Evolutionary conservation across 2,888 invertebrate species (phyloP).

Genomic region (Ptilodon capucinus): DNA sequence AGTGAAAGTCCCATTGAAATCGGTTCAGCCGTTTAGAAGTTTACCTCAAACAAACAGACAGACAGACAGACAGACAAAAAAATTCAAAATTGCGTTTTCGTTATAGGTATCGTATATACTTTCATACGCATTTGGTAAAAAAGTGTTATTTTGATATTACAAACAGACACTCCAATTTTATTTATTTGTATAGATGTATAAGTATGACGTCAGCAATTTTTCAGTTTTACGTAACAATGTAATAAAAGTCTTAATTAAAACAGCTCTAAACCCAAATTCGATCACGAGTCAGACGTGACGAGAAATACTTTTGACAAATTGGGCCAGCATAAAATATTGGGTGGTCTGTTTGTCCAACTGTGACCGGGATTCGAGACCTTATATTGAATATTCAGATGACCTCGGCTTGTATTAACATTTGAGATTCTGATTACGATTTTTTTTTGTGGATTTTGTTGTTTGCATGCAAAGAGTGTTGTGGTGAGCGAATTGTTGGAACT

Average conservation of each 20-base stretch:
- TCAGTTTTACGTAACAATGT: too few relatives aligned
- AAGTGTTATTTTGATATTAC: too few relatives aligned
- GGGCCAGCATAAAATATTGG: conserved; percentile 10
- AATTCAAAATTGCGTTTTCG: too few relatives aligned
- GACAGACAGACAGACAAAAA: too few relatives aligned
- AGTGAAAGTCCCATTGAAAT: too few relatives aligned
- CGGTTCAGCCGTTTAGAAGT: too few relatives aligned
- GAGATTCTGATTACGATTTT: neutral
- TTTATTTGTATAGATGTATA: too few relatives aligned
- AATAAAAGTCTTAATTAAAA: neutral
- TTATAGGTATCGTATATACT: too few relatives aligned
- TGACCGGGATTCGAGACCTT: conserved; percentile 6
- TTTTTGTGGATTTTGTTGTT: neutral
- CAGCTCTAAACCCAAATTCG: neutral
- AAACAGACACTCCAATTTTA: too few relatives aligned
- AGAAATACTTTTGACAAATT: conserved; percentile 12
- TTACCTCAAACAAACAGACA: too few relatives aligned
- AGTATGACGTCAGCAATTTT: too few relatives aligned
- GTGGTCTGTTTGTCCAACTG: conserved; percentile 25
- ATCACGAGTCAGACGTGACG: conserved; percentile 7
- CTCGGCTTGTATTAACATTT: conserved; percentile 12
- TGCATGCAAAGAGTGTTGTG: neutral
- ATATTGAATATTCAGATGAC: conserved; percentile 29
- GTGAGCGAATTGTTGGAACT: neutral
- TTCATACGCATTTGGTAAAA: too few relatives aligned